Evolutionary conservation across 2,888 invertebrate genomes (phyloP).

Genomic region (Congeria kusceri): DNA sequence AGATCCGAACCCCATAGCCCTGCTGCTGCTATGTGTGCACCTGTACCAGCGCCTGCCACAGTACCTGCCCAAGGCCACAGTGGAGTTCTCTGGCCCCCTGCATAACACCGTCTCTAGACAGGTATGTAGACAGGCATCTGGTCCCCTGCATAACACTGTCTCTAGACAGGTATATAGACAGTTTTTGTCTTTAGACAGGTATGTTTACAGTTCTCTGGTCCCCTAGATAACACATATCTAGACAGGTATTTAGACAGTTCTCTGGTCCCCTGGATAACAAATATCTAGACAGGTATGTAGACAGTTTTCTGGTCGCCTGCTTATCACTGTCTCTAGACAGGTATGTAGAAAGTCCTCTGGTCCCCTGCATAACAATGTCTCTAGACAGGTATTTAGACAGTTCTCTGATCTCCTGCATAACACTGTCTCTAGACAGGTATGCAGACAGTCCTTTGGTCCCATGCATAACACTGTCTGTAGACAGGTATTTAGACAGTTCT

Average conservation of each 20-base stretch:
- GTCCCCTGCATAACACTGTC: neutral
- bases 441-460: slow-evolving; percentile 80
- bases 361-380: no score
- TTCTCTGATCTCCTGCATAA: slow-evolving; percentile 82
- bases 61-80: slow-evolving; percentile 82
- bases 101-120: slow-evolving; percentile 82
- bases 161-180: no score
- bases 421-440: slow-evolving; percentile 82
- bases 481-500: slow-evolving; percentile 83
- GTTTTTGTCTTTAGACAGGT: no score
- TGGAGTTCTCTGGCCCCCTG: slow-evolving; percentile 83
- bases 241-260: slow-evolving; percentile 84
- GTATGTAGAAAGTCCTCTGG: no score
- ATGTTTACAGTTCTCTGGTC: slow-evolving; percentile 83
- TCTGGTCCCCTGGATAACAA: neutral
- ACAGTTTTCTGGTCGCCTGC: no score
- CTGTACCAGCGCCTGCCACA: slow-evolving; percentile 84
- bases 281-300: no score
- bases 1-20: slow-evolving; percentile 84
- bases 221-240: slow-evolving; percentile 80
- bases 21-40: slow-evolving; percentile 82
- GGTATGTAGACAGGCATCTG: slow-evolving; percentile 76
- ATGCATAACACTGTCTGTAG: slow-evolving; percentile 80
- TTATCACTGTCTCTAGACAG: no score
- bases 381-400: no score